phyloP scores from a whole-genome alignment of 2,797 vertebrate species.

The Gastrophryne carolinensis region DNA sequence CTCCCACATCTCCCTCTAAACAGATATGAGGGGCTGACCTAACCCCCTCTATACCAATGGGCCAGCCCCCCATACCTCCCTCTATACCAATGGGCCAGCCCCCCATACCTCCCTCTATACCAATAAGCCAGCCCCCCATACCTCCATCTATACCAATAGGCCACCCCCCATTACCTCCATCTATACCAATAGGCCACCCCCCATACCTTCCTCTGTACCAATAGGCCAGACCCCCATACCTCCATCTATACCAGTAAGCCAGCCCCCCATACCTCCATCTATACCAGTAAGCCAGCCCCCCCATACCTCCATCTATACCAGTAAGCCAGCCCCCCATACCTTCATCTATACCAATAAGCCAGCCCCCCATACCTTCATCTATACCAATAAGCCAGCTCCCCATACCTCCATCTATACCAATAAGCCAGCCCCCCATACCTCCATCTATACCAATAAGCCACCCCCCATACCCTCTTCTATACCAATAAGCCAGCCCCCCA shows the following conservation, averaged over 20 bases:
- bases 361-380: neutral
- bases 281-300: too few species aligned
- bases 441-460: too few species aligned
- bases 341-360: neutral
- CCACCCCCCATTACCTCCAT: neutral
- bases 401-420: neutral
- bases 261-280: too few species aligned
- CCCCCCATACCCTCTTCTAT: neutral
- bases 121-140: neutral
- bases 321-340: too few species aligned
- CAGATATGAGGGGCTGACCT: too few species aligned
- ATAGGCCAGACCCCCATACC: neutral
- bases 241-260: neutral
- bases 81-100: neutral
- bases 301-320: too few species aligned
- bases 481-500: neutral
- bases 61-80: too few species aligned
- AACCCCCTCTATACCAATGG: too few species aligned
- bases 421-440: neutral
- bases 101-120: neutral
- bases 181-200: too few species aligned
- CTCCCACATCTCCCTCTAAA: neutral
- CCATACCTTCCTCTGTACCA: slow-evolving; percentile 54
- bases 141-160: neutral
- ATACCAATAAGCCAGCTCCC: neutral